Evolutionary conservation across 1,140 invertebrate genomes (phyloP).

Genomic region (Halictus rubicundus): DNA sequence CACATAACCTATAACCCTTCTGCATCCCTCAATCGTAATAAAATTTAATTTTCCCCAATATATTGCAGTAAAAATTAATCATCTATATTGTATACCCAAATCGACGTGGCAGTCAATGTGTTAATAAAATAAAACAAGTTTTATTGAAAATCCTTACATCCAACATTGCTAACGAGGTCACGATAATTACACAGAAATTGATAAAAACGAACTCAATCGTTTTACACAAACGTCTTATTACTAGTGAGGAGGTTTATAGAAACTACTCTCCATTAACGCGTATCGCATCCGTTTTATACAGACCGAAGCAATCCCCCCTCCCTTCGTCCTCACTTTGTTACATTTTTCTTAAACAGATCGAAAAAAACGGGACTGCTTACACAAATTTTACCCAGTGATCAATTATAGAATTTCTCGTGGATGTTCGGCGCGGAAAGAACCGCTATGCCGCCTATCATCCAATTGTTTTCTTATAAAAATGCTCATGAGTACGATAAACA

Average conservation of each 20-base stretch:
- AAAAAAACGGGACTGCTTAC: not conserved
- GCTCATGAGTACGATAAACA: not conserved
- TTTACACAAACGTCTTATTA: not conserved
- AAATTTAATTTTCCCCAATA: no score
- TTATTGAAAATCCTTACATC: conserved; percentile 12
- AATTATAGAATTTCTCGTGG: not conserved
- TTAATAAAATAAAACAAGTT: not conserved
- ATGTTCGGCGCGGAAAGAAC: not conserved
- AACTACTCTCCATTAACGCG: conserved; percentile 15
- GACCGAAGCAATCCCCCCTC: no score
- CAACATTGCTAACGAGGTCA: not conserved
- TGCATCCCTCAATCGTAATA: no score
- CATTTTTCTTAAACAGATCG: not conserved
- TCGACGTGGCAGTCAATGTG: no score
- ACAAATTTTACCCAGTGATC: not conserved
- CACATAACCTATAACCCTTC: no score
- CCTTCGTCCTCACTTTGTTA: not conserved
- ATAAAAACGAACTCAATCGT: no score
- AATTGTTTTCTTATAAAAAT: not conserved
- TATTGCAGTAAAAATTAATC: no score
- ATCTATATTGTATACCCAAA: no score
- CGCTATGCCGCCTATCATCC: not conserved
- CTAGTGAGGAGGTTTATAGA: not conserved
- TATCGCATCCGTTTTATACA: conserved; percentile 19
- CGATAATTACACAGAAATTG: no score